Conservation (phyloP, 2,888 invertebrate genomes). For the Tuberolachnus salignus region DNA sequence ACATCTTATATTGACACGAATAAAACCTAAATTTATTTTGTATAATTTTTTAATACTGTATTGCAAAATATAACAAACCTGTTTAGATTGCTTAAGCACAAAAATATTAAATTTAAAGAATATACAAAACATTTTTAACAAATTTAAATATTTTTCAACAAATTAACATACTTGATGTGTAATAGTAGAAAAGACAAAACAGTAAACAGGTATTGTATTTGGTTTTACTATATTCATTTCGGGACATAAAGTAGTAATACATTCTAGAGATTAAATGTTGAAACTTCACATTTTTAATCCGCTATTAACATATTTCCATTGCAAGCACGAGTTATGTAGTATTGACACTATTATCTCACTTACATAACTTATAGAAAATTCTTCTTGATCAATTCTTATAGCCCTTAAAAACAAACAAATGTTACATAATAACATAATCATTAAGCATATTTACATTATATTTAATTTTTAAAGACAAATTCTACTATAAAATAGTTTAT, state of each 20-base stretch:
- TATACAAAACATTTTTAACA: too few relatives aligned
- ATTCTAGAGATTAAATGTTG: conserved; percentile 73
- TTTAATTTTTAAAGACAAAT: conserved; percentile 14
- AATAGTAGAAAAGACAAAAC: conserved; percentile 73
- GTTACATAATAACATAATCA: neutral
- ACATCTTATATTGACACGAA: too few relatives aligned
- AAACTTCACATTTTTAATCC: conserved; percentile 71
- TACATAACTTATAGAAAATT: conserved; percentile 73
- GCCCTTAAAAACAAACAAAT: conserved; percentile 65
- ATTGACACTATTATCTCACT: too few relatives aligned
- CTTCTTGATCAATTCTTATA: conserved; percentile 74
- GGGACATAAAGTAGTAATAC: conserved; percentile 72
- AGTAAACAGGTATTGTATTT: conserved; percentile 65
- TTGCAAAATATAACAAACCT: too few relatives aligned
- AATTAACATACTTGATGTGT: conserved; percentile 66
- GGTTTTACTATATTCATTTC: conserved; percentile 67
- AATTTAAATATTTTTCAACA: neutral
- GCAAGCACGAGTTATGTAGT: conserved; percentile 76
- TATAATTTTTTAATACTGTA: too few relatives aligned
- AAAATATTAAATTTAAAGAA: too few relatives aligned
- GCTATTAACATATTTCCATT: conserved; percentile 77
- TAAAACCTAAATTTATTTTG: too few relatives aligned
- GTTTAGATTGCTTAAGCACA: too few relatives aligned
- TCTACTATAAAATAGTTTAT: conserved; percentile 71
- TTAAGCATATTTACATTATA: neutral